These are phyloP conservation scores for Gasterosteus aculeatus DNA, from an alignment of 2,113 vertebrate genomes.

Conservation along the genomic window DNA sequence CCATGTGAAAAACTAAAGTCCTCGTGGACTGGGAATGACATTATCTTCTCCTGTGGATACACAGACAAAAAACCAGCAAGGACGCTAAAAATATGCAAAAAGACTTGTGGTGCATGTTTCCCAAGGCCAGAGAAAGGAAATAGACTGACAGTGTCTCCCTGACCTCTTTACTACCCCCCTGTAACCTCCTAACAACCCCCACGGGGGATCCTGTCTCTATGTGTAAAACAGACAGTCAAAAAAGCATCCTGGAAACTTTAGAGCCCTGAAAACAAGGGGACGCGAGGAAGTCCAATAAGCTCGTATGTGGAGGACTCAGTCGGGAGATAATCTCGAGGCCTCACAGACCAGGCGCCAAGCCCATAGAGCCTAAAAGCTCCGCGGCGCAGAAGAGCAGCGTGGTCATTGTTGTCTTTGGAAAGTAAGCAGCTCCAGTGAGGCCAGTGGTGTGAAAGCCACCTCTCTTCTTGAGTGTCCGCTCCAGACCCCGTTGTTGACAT, in stretches of 20 bases:
- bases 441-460: constrained; percentile 72
- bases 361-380: constrained; percentile 62
- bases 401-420: constrained; percentile 74
- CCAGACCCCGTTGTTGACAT: constrained; percentile 72
- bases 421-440: constrained; percentile 66
- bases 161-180: constrained; percentile 76
- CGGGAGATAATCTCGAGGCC: constrained; percentile 75
- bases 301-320: constrained; percentile 65
- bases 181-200: constrained; percentile 80
- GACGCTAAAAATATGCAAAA: constrained; percentile 76
- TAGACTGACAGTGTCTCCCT: constrained; percentile 82
- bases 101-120: constrained; percentile 80
- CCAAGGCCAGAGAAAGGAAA: constrained; percentile 85
- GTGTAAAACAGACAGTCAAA: constrained; percentile 84
- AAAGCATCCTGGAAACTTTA: constrained; percentile 81
- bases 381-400: constrained; percentile 45
- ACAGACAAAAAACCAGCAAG: constrained; percentile 65
- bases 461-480: constrained; percentile 73
- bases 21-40: constrained; percentile 60
- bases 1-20: constrained; percentile 68
- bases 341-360: constrained; percentile 73
- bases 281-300: constrained; percentile 75
- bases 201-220: constrained; percentile 81
- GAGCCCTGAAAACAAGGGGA: constrained; percentile 73
- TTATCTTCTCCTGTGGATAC: constrained; percentile 66